These are phyloP conservation scores for Lutjanus campechanus DNA, from an alignment of 2,797 vertebrate species.

Conservation along the genomic window DNA sequence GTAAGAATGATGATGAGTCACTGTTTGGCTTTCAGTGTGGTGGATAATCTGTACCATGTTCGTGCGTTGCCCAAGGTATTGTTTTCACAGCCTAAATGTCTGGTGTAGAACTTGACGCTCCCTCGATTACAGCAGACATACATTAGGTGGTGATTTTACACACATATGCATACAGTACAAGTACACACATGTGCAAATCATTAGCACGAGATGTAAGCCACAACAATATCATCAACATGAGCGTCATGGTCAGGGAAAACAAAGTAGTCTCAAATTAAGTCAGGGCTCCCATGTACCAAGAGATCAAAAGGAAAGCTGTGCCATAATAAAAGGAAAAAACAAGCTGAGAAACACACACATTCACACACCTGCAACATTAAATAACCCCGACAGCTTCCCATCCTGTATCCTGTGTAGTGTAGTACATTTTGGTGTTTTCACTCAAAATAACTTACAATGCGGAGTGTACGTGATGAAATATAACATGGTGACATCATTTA, in stretches of 20 bases:
- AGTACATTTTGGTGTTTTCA: conserved; percentile 18
- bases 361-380: conserved; percentile 63
- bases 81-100: background rate
- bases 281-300: conserved; percentile 15
- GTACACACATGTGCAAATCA: conserved; percentile 27
- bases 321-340: conserved; percentile 58
- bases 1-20: conserved; percentile 45
- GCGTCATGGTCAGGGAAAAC: conserved; percentile 30
- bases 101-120: background rate
- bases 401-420: conserved; percentile 67
- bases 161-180: background rate
- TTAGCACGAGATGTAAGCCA: background rate
- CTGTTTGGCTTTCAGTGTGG: conserved; percentile 32
- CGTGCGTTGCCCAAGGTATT: background rate
- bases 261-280: conserved; percentile 38
- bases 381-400: conserved; percentile 57
- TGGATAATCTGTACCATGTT: conserved; percentile 2
- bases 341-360: conserved; percentile 43
- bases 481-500: background rate
- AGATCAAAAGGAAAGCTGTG: conserved; percentile 42
- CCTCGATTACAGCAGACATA: conserved; percentile 21
- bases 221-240: background rate
- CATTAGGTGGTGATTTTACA: conserved; percentile 20
- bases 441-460: conserved; percentile 35
- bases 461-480: conserved; percentile 5